phyloP scores from a whole-genome alignment of 2,797 vertebrate genomes.

The Australoheros facetus region DNA sequence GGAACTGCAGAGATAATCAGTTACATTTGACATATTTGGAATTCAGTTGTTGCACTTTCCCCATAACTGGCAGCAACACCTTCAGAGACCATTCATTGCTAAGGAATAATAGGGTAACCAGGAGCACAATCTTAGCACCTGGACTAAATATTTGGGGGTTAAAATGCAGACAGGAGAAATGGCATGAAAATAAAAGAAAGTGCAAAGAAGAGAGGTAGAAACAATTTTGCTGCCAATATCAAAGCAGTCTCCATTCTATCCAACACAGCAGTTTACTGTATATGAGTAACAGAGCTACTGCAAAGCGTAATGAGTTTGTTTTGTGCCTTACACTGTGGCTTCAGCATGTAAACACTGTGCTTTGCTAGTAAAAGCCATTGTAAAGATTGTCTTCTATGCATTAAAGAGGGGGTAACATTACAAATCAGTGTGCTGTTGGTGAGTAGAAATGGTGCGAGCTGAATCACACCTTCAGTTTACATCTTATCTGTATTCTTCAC shows the following conservation, averaged over 20 bases:
- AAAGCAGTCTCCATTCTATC: constrained; percentile 18
- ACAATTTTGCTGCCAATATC: constrained; percentile 27
- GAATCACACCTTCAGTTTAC: constrained; percentile 58
- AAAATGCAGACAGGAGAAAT: neutral
- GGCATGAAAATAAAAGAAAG: constrained; percentile 29
- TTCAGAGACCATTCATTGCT: neutral
- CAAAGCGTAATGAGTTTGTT: constrained; percentile 30
- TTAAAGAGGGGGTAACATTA: constrained; percentile 54
- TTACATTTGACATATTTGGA: neutral
- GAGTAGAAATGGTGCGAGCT: constrained; percentile 61
- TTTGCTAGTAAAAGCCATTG: constrained; percentile 41
- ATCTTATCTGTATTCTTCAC: constrained; percentile 47
- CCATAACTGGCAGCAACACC: constrained; percentile 1
- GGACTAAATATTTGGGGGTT: neutral
- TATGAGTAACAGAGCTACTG: neutral
- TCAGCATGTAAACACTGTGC: constrained; percentile 61
- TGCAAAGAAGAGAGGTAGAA: constrained; percentile 69
- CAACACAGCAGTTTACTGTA: constrained; percentile 1
- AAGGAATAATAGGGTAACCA: neutral
- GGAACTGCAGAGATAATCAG: neutral
- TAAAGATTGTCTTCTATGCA: constrained; percentile 72
- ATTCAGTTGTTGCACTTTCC: constrained; percentile 8
- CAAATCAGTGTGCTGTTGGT: constrained; percentile 79
- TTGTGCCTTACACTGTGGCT: constrained; percentile 34
- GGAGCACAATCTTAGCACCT: no score